Evolutionary conservation across 1,140 invertebrate genomes (phyloP), one percentile per base, ranked within the genome.

Genomic region (Vollenhovia emeryi): DNA sequence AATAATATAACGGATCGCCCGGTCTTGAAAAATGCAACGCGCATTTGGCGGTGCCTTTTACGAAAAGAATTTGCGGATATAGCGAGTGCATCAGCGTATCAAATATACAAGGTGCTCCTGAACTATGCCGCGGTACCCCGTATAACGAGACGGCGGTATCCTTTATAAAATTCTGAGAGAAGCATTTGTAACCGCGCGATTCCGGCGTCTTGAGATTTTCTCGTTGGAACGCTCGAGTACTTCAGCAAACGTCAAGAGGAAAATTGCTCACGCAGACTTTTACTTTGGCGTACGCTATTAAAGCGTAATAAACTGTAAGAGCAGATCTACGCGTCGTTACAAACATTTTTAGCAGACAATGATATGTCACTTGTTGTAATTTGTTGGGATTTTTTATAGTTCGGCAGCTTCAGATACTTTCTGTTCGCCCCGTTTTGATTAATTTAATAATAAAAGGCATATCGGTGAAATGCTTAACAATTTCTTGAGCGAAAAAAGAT

Each of bases 1-100:
- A 89, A 89, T 83, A 66, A 36, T 57, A 71, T 86, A 86, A 89
- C 88, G 88, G 84, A 79, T 78, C 75, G 48, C 30, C 27, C 59
- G 43, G 50, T 62, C 50, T 55, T 30, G 75, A 76, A 80, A 66
- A 64, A 60, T 78, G 57, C 18, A 52, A 7, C 27, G 7, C 45
- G 43, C 27, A 50, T 86, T 68, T 59, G 73, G 78, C 66, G 78
- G 66, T 66, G 13, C 52, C 66, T 86, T 74, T 86, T 75, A 82
- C 66, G 66, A 73, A 82, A n/a, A 82, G 66, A 82, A 82, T 82
- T 82, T 82, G 78, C 78, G 66, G 66, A 57, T 82, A 82, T 82
- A 82, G 78, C 66, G 78, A 82, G 78, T 82, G 78, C 78, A 82
- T 82, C 78, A 82, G 13, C n/a, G 78, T 73, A 82, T 82, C 78